Base-by-base conservation (phyloP, 2,888 invertebrate species). In the Hypsopygia costalis region DNA sequence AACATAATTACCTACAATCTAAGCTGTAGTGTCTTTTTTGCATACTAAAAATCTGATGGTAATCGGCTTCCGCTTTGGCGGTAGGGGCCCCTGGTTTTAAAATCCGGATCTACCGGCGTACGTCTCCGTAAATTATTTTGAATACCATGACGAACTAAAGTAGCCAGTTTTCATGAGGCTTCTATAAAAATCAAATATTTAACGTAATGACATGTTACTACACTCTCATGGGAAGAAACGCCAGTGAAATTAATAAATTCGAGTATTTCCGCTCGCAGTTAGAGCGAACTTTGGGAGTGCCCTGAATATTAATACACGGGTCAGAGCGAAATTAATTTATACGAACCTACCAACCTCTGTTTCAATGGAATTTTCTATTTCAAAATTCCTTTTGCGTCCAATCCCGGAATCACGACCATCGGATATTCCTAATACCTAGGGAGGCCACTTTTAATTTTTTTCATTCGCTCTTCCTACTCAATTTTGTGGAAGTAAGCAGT, bases 241-340 rank as follows among this genome's bases (percentile, higher is more conserved):
- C 58, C 63, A 62, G 65, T 72, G 62, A 77, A 79, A 81, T 82
- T 78, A 80, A 78, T 82, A 81, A 81, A 77, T 79, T 77, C 55
- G 66, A 77, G 73, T 79, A 79, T 78, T 76, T 75, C 75, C 69
- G 67, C 69, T 71, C 69, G 68, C 81, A 76, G 78, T 81, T 79
- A 78, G 72, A 81, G 65, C 73, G 70, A 82, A 83, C 75, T 82
- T 81, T 70, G 79, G 62, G 78, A 83, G 81, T 79, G 86, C 75
- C 73, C 80, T 81, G 83, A 86, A 85, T 86, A 83, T 85, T 83
- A 86, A 86, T 81, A 81, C 72, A 68, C 75, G 74, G 78, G 80
- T 79, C 81, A 78, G 79, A 62, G 62, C 62, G 60, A 80, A 81
- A 85, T 83, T 83, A 85, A 85, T 83, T 85, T 83, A 81, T 81